phyloP scores from a whole-genome alignment of 2,113 vertebrate genomes.

The Philantomba maxwellii region DNA sequence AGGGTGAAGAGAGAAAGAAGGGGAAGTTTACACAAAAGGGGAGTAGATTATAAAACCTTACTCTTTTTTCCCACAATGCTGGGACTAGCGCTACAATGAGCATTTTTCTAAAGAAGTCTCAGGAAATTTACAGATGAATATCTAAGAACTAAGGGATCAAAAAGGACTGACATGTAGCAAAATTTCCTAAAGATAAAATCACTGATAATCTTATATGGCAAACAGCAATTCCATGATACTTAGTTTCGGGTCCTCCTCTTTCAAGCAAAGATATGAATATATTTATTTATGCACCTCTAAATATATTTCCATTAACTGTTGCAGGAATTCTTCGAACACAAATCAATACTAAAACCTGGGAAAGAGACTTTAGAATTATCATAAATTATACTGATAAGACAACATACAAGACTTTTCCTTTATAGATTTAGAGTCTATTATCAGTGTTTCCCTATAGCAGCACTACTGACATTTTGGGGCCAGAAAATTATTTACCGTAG shows the following conservation, averaged over 20 bases:
- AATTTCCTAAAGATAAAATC: constrained; percentile 1
- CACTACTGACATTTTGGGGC: background rate
- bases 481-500: background rate
- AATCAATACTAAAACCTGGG: background rate
- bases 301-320: background rate
- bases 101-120: background rate
- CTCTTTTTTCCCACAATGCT: background rate
- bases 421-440: background rate
- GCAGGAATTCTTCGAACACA: background rate
- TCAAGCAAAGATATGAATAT: background rate
- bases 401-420: background rate
- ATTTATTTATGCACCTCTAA: background rate
- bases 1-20: background rate
- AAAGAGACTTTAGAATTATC: background rate
- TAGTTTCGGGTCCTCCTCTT: background rate
- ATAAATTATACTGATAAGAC: background rate
- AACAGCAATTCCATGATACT: background rate
- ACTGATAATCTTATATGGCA: background rate
- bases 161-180: background rate
- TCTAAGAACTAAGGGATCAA: background rate
- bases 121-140: background rate
- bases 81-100: background rate
- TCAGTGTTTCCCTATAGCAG: background rate
- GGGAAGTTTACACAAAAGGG: background rate
- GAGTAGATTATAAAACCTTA: background rate